These are phyloP conservation scores for Pantherophis guttatus DNA, from an alignment of 2,113 vertebrate species.

Conservation along the genomic window DNA sequence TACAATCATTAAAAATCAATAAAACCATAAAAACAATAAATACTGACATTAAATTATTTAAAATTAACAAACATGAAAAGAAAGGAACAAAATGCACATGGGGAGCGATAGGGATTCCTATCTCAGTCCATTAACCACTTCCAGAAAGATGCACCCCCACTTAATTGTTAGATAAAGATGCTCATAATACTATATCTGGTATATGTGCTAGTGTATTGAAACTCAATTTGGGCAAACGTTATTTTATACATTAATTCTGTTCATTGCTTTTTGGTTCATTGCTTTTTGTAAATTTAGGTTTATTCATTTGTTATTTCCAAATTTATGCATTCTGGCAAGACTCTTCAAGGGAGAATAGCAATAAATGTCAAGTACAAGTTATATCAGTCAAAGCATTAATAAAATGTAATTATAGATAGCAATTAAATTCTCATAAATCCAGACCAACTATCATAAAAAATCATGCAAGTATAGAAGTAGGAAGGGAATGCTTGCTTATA, in stretches of 20 bases:
- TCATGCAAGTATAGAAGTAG: not conserved
- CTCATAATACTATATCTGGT: not conserved
- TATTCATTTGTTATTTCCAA: not conserved
- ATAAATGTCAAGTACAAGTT: not conserved
- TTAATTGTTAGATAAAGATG: not conserved
- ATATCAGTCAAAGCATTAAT: not conserved
- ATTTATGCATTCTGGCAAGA: not conserved
- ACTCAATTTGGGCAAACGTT: not conserved
- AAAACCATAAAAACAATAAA: not conserved
- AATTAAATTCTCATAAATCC: not conserved
- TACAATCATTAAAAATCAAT: not conserved
- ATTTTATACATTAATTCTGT: not conserved
- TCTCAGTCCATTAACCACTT: not conserved
- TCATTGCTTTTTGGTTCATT: not conserved
- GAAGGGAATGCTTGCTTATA: not conserved
- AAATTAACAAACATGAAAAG: not conserved
- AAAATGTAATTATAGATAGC: not conserved
- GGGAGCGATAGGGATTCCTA: not conserved
- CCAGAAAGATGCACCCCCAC: not conserved
- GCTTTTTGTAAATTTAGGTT: not conserved
- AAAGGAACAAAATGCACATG: not conserved
- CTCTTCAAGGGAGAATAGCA: not conserved
- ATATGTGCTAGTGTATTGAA: not conserved
- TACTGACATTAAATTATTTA: not conserved
- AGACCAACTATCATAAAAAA: not conserved